Base-by-base conservation (phyloP, 1,140 invertebrate species). In the Lutraria rhynchaena region DNA sequence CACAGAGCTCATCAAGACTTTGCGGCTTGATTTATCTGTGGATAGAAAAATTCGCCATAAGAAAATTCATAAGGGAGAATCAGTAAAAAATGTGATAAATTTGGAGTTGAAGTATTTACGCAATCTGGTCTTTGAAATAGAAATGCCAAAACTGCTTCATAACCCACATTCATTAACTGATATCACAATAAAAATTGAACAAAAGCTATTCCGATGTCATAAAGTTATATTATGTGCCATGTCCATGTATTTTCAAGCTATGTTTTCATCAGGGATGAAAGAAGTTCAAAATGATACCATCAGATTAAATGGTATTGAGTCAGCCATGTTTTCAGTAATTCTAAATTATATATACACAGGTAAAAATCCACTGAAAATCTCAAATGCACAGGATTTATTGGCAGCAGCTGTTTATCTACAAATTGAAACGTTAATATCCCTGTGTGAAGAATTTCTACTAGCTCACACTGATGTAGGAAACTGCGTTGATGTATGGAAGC, bases 181-280 rank as follows among this genome's bases (percentile, higher is more conserved):
- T 80, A 82, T 84, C 1, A 82, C 76, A 22, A 84, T 88, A 11
- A 73, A 78, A 44, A 74, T 83, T 0, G 83, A 67, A 19, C 44
- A 71, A 9, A 75, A 77, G 46, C 53, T 78, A 13, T 82, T 83
- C 65, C 46, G 67, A 24, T 87, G 86, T 53, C 86, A 88, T 63
- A 82, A 84, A 75, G 70, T 86, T 4, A 80, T 88, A 13, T 55
- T 87, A 44, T 78, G 67, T 53, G 77, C 82, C 58, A 81, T 86
- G 63, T 86, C 86, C 9, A 61, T 74, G 44, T 86, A 86, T 74
- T 86, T 86, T 71, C 76, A 87, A 49, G 82, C 75, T 19, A 86
- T 89, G 87, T 87, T 88, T 75, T 69, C 84, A 5, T 87, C 88
- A n/a, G 86, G 87, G 1, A 88, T 89, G 81, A 71, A 57, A 33